phyloP scores from a whole-genome alignment of 2,113 vertebrate species.

The Egretta garzetta region DNA sequence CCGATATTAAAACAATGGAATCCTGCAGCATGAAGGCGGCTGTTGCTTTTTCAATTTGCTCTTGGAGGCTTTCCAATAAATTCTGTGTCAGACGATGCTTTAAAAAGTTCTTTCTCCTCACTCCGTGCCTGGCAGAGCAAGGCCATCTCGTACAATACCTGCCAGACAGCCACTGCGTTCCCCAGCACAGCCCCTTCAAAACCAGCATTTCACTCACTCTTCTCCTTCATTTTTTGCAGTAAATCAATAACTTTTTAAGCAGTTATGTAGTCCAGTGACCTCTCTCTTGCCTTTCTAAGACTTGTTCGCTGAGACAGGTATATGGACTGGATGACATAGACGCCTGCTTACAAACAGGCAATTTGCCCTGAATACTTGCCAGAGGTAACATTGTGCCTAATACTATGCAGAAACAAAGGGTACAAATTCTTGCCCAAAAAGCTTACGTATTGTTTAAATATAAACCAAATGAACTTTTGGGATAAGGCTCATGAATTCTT shows the following conservation, averaged over 20 bases:
- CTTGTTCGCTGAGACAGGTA: background rate
- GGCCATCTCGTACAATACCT: conserved; percentile 11
- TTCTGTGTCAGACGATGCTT: conserved; percentile 53
- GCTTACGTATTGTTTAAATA: background rate
- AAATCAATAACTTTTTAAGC: background rate
- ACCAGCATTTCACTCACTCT: background rate
- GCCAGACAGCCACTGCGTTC: background rate
- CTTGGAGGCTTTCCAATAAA: conserved; percentile 53
- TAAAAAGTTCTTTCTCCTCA: conserved; percentile 18
- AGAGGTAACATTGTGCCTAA: background rate
- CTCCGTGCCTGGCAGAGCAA: background rate
- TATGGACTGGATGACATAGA: background rate
- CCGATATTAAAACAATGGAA: conserved; percentile 54
- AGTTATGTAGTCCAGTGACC: background rate
- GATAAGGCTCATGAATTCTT: background rate
- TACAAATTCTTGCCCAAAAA: background rate
- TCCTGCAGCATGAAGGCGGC: conserved; percentile 16
- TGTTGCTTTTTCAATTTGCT: conserved; percentile 57
- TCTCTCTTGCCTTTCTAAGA: background rate
- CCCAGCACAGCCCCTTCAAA: background rate
- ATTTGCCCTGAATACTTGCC: background rate
- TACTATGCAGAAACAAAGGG: background rate
- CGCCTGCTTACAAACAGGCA: background rate
- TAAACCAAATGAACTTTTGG: background rate
- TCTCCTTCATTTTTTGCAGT: background rate